Evolutionary conservation across 2,113 vertebrate species (phyloP), one percentile per base, ranked within the genome.

Genomic region (Cyphotilapia sp.): DNA sequence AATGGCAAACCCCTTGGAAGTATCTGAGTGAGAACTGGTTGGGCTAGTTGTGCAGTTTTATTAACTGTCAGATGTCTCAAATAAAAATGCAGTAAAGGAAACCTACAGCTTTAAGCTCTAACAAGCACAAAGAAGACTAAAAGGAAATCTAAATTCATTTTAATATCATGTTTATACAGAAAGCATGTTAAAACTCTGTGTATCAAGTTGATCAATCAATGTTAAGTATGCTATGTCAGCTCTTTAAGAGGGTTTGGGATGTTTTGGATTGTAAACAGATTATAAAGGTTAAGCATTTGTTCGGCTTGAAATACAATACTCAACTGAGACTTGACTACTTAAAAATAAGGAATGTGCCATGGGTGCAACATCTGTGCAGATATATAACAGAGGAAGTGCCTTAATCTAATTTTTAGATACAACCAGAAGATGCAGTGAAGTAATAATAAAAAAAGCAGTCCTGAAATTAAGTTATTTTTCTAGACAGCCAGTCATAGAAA

Each of bases 261-360:
- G 9, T 27, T 81, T 12, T 57, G 81, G 45, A 56, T n/a, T 14
- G 16, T 14, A 33, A 40, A 69, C n/a, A 51, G 13, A 80, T 17
- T 47, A 63, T 84, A 56, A 63, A 29, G 35, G 11, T 17, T 19
- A 74, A 81, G 22, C 66, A 33, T 82, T 13, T 80, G 57, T 80
- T 22, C 10, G 5, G 5, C 16, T 80, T 80, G n/a, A 61, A 85
- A 80, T 24, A 9, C 14, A 10, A 12, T 4, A 5, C 86, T 90
- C 71, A 86, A 82, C 87, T 84, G 89, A 91, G 81, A 88, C n/a
- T 35, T 47, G 80, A 24, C 35, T 42, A 24, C 35, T 9, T 69
- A 40, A 86, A 93, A 2, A 97, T 97, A 90, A 98, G 95, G 93
- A 98, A 98, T 5, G 87, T 93, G 83, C 97, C 97, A 1, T 97